Base-by-base conservation (phyloP, 2,888 invertebrate genomes). In the Crocallis elinguaria region DNA sequence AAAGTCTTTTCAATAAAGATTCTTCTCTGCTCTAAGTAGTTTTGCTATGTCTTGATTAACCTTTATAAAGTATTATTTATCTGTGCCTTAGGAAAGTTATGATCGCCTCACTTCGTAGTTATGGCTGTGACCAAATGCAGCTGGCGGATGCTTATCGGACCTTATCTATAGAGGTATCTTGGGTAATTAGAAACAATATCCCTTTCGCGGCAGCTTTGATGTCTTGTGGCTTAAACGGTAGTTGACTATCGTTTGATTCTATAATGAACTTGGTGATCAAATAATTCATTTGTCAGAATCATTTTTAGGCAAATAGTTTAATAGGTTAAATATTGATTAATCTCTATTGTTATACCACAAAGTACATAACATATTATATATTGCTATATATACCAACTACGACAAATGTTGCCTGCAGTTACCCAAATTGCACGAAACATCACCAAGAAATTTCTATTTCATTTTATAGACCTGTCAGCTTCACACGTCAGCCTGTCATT, bases 71-170 rank as follows among this genome's bases (percentile, higher is more conserved):
- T n/a, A n/a, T n/a, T n/a, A n/a, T n/a, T n/a, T n/a, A n/a, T n/a
- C n/a, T n/a, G n/a, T n/a, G n/a, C n/a, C n/a, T n/a, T n/a, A n/a
- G 36, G 12, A 36, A 36, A 17, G 21, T 21, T 21, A 36, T 38
- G 5, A 38, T 11, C 27, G 27, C 3, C 13, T 23, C n/a, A 3
- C 1, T 21, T 23, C 17, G 14, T 14, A 33, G 44, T 17, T 25
- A 43, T 23, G 16, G 25, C 17, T 25, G 27, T 37, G 38, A 37
- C 33, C 35, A 44, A 33, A 36, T 11, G 42, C 27, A 16, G 12
- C 13, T 43, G 27, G 43, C 14, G 25, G 23, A 39, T 39, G 16
- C 17, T 38, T 48, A 38, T 37, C 46, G 9, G 6, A 4, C 25
- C 6, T 33, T 44, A 44, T 35, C 35, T 33, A 27, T 35, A 13